Percentiles rank a stretch among this genome's conserved stretches.
These are phyloP conservation scores for Dynastes maya DNA, from an alignment of 2,888 invertebrate genomes.

Conservation along the genomic window DNA sequence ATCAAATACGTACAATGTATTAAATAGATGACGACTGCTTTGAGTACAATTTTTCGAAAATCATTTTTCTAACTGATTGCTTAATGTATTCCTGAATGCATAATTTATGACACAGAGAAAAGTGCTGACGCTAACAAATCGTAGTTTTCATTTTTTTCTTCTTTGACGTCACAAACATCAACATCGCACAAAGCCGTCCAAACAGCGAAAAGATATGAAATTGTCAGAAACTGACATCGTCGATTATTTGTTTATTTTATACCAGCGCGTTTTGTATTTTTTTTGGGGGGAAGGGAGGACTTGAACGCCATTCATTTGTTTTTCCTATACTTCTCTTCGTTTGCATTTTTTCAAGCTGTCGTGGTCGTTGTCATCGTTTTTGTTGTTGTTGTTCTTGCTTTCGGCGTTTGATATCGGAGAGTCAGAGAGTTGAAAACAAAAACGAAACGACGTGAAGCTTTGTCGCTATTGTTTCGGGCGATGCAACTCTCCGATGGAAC, in stretches of 20 bases:
- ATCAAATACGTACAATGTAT: too few relatives aligned
- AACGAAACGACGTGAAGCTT: conserved; percentile 2
- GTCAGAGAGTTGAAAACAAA: neutral
- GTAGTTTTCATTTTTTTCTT: neutral
- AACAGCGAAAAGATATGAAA: neutral
- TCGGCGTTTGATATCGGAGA: conserved; percentile 2
- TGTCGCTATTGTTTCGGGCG: conserved; percentile 7
- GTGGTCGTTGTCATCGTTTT: neutral
- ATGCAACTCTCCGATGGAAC: neutral
- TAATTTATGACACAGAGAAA: neutral
- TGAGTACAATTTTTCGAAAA: too few relatives aligned
- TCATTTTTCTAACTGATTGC: neutral
- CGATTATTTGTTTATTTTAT: conserved; percentile 15
- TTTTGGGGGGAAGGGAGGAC: neutral
- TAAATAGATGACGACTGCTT: too few relatives aligned
- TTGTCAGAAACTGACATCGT: conserved; percentile 14
- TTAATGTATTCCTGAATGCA: neutral
- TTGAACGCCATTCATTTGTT: neutral
- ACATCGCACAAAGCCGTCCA: neutral
- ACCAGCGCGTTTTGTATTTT: neutral
- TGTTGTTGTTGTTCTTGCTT: neutral
- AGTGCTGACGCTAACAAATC: neutral
- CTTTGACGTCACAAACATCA: neutral
- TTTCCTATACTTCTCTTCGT: neutral
- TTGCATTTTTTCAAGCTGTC: neutral